Percentiles rank a stretch among this genome's conserved stretches.
phyloP scores from a whole-genome alignment of 2,113 vertebrate species.

The Pycnonotus jocosus region DNA sequence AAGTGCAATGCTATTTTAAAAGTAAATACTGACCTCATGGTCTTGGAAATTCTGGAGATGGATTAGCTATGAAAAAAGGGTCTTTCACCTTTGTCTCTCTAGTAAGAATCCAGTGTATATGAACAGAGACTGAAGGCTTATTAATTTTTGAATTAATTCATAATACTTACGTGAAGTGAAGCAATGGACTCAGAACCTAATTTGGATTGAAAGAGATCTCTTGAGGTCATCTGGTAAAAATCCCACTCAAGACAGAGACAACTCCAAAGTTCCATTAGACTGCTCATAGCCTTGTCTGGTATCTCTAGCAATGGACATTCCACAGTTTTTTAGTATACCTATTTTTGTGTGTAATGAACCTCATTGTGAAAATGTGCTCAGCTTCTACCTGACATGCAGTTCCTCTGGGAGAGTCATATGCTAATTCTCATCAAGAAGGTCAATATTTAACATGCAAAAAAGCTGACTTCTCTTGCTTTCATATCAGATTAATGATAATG shows the following conservation, averaged over 20 bases:
- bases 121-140: not conserved
- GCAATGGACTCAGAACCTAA: not conserved
- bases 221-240: not conserved
- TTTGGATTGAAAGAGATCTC: not conserved
- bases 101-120: not conserved
- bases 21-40: not conserved
- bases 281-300: not conserved
- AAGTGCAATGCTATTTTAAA: not conserved
- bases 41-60: not conserved
- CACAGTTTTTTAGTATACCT: not conserved
- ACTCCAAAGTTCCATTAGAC: not conserved
- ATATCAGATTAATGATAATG: not conserved
- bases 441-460: not conserved
- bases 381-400: not conserved
- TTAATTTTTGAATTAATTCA: not conserved
- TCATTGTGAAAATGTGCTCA: not conserved
- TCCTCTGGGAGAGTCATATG: not conserved
- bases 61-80: not conserved
- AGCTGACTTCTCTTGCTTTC: not conserved
- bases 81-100: not conserved
- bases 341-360: fast-evolving
- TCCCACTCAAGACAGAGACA: not conserved
- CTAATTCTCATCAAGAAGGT: not conserved
- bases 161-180: not conserved
- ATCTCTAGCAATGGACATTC: not conserved